Conservation (phyloP, 2,888 invertebrate genomes). For the Cyrtodaria siliqua region DNA sequence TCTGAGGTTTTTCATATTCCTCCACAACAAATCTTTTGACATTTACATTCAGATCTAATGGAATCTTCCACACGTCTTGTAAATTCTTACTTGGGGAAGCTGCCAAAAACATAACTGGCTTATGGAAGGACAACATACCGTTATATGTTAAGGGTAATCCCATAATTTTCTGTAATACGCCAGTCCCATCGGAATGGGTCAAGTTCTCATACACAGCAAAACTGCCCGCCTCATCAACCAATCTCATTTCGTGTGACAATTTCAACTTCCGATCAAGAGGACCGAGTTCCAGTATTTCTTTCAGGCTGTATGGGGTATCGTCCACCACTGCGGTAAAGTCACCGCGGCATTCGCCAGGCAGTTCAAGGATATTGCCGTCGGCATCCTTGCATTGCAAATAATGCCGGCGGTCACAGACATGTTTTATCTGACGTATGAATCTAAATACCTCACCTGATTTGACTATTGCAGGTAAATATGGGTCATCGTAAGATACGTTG, state of each 20-base stretch:
- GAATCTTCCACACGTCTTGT: constrained; percentile 71
- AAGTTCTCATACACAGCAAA: constrained; percentile 56
- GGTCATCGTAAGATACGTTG: constrained; percentile 74
- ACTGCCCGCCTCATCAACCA: constrained; percentile 15
- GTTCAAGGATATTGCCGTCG: constrained; percentile 66
- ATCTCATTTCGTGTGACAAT: constrained; percentile 57
- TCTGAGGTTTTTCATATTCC: constrained; percentile 53
- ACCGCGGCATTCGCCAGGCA: constrained; percentile 72
- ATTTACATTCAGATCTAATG: constrained; percentile 64
- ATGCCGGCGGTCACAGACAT: constrained; percentile 55
- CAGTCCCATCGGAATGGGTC: constrained; percentile 45
- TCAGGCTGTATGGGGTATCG: constrained; percentile 68
- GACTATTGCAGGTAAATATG: constrained; percentile 77
- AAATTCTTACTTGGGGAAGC: constrained; percentile 70
- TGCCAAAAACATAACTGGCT: constrained; percentile 70
- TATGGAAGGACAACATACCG: constrained; percentile 71
- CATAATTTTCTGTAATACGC: constrained; percentile 58
- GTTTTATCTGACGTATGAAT: constrained; percentile 68
- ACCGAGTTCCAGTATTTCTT: constrained; percentile 74
- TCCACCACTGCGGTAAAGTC: constrained; percentile 75
- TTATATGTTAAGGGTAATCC: constrained; percentile 70
- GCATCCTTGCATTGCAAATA: constrained; percentile 74
- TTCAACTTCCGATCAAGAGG: constrained; percentile 71
- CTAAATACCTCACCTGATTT: constrained; percentile 74
- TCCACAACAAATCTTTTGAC: constrained; percentile 43